These are phyloP conservation scores for Drosophila seguyi DNA, from an alignment of 1,140 invertebrate genomes.

Conservation along the genomic window DNA sequence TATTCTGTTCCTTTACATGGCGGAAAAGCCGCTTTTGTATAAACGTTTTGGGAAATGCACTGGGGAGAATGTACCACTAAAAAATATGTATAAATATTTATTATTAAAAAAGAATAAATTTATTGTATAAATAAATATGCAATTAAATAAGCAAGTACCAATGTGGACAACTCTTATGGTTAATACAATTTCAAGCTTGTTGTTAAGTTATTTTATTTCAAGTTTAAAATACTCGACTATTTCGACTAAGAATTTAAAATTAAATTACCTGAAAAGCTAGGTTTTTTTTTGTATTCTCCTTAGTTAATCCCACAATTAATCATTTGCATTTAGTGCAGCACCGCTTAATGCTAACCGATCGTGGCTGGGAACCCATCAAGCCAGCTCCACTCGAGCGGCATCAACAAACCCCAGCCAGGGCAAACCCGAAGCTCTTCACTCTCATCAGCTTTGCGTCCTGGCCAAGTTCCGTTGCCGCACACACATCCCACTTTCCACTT, in stretches of 20 bases:
- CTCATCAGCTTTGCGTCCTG: slow-evolving; percentile 35
- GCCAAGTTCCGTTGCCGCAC: slow-evolving; percentile 44
- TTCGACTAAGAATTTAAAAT: neutral
- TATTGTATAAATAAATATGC: neutral
- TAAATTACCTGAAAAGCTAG: too few relatives aligned
- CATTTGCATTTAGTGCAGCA: slow-evolving; percentile 9
- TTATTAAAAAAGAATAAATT: neutral
- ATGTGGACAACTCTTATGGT: neutral
- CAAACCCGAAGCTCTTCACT: slow-evolving; percentile 31
- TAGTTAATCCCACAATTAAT: slow-evolving; percentile 12
- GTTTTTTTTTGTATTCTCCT: neutral
- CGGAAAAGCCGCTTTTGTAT: slow-evolving; percentile 51
- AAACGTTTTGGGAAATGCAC: slow-evolving; percentile 50
- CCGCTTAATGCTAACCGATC: slow-evolving; percentile 45
- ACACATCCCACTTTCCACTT: slow-evolving; percentile 1
- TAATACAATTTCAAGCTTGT: neutral
- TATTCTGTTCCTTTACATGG: slow-evolving; percentile 32
- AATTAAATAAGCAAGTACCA: neutral
- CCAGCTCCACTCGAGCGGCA: slow-evolving; percentile 23
- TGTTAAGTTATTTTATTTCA: neutral
- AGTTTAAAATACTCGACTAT: neutral
- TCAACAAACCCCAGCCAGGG: slow-evolving; percentile 12
- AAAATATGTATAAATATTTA: too few relatives aligned
- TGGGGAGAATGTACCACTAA: neutral
- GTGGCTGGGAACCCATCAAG: slow-evolving; percentile 21